A percentile compares a stretch with the other conserved stretches of the same genome.
Conservation (phyloP, 1,140 invertebrate genomes). For the Caenorhabditis briggsae region DNA sequence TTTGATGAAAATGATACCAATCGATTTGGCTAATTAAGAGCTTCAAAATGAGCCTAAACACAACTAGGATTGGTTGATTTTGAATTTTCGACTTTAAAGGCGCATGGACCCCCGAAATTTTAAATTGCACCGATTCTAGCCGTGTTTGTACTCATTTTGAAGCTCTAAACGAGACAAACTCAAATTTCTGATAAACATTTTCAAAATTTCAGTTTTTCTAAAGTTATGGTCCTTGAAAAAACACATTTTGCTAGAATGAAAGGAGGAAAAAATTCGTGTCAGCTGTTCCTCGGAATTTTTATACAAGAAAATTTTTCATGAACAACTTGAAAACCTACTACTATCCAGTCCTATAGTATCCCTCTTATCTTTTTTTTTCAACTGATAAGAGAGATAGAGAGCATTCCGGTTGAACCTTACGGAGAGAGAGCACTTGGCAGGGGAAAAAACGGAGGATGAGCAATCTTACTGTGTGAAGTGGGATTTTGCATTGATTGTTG, state of each 20-base stretch:
- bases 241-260: not conserved
- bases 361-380: not conserved
- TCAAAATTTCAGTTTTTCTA: no score
- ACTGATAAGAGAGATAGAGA: no score
- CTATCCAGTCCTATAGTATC: not conserved
- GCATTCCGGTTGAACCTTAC: not conserved
- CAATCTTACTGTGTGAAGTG: not conserved
- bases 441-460: not conserved
- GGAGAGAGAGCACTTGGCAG: not conserved
- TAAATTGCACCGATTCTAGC: no score
- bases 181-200: no score
- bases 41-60: no score
- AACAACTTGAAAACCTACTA: not conserved
- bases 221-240: no score
- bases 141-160: no score
- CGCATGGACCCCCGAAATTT: no score
- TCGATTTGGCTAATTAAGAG: no score
- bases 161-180: no score
- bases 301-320: not conserved
- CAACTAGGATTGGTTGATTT: not conserved
- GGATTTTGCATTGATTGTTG: no score
- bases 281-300: not conserved
- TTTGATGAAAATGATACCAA: no score
- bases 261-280: not conserved
- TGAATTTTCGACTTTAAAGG: not conserved